These are phyloP conservation scores for Dicerorhinus sumatrensis DNA, from an alignment of 2,113 vertebrate genomes.

Conservation along the genomic window DNA sequence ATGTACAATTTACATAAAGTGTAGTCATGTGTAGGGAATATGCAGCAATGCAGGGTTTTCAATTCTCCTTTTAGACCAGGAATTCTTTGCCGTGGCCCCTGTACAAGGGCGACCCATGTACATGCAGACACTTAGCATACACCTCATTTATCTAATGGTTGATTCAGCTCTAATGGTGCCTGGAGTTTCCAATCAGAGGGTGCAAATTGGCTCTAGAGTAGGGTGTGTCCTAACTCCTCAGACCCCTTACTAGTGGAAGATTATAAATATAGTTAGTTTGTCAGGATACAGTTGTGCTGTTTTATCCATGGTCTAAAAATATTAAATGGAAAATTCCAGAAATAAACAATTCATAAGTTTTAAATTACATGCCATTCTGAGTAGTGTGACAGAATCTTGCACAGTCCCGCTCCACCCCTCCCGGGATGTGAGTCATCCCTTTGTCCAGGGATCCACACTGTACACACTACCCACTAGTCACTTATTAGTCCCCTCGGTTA, in stretches of 20 bases:
- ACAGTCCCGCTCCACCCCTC: too few species aligned
- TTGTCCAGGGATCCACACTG: too few species aligned
- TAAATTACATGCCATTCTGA: too few species aligned
- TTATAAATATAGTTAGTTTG: not conserved
- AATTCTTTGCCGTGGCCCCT: not conserved
- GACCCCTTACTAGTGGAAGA: not conserved
- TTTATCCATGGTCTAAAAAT: too few species aligned
- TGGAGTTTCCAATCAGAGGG: not conserved
- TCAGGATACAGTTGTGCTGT: not conserved
- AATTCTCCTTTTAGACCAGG: not conserved
- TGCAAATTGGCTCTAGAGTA: not conserved
- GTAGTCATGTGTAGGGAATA: too few species aligned
- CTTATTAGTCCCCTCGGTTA: too few species aligned
- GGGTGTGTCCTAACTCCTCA: not conserved
- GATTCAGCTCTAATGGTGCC: not conserved
- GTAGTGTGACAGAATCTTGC: too few species aligned
- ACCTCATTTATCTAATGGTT: not conserved
- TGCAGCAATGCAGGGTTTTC: not conserved
- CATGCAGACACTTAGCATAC: accelerated
- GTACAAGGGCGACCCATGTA: accelerated
- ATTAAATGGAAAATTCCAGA: too few species aligned
- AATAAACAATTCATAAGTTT: too few species aligned
- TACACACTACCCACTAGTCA: too few species aligned
- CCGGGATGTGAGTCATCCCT: too few species aligned
- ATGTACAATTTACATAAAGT: not conserved